Conservation (phyloP, 2,888 invertebrate genomes). For the Papilio gigon region DNA sequence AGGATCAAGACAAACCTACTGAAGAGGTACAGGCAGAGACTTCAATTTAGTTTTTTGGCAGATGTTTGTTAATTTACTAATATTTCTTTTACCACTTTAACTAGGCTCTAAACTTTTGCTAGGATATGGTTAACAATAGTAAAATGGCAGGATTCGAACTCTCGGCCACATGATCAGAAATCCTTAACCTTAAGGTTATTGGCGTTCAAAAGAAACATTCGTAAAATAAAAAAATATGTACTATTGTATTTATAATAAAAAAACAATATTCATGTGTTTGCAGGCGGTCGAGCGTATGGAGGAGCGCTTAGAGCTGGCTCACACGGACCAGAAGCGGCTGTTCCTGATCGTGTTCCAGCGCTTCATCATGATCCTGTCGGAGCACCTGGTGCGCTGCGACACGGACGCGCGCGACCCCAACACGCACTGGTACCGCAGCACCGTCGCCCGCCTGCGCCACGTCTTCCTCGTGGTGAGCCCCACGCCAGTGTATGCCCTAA, state of each 20-base stretch:
- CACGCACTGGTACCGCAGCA: conserved; percentile 98
- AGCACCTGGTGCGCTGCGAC: conserved; percentile 96
- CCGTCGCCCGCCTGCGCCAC: conserved; percentile 96
- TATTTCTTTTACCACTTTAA: too few species aligned
- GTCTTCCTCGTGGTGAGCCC: conserved; percentile 93
- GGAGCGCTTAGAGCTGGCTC: conserved; percentile 95
- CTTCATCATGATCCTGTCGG: conserved; percentile 98
- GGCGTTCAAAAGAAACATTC: too few species aligned
- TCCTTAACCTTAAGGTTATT: too few species aligned
- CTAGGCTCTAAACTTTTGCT: too few species aligned
- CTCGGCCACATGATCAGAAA: too few species aligned
- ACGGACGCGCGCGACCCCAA: conserved; percentile 96
- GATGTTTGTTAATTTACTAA: too few species aligned
- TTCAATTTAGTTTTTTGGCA: background rate
- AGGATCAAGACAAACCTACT: conserved; percentile 84
- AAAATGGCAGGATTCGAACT: too few species aligned
- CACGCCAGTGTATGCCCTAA: background rate
- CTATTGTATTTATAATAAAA: too few species aligned
- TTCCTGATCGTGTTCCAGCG: conserved; percentile 98
- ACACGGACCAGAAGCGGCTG: conserved; percentile 97
- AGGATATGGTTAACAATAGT: too few species aligned
- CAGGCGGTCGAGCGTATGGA: conserved; percentile 97
- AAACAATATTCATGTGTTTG: background rate
- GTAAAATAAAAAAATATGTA: too few species aligned
- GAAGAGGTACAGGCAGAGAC: conserved; percentile 76